Base-by-base conservation (phyloP, 2,797 vertebrate species). In the Odontamblyopus rebecca region DNA sequence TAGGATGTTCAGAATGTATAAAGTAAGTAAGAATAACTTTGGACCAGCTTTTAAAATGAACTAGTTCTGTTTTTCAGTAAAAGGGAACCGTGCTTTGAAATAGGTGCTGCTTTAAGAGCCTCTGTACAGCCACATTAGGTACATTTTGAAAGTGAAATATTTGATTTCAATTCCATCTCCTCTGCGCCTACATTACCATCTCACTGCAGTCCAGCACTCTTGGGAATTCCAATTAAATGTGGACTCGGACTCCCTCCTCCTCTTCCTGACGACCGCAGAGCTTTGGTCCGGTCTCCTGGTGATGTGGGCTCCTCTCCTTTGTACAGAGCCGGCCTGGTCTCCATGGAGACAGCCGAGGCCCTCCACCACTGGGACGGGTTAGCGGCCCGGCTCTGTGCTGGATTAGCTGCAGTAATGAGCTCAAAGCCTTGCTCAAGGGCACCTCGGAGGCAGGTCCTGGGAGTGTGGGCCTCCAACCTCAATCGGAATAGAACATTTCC, bases 371-470 rank as follows among this genome's bases (percentile, higher is more conserved):
- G n/a, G 44, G 62, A 70, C n/a, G 2, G 18, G 12, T 26, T 38
- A 61, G 29, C 41, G 1, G 18, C 6, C 23, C 54, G 61, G 27
- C 50, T 64, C 2, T 51, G 51, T 6, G 50, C 57, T 67, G 32
- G 38, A 70, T 62, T 61, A 62, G 67, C 30, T 38, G 38, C 8
- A 44, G 30, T 59, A 69, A 70, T 63, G 71, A 71, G 62, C 62
- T 61, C 61, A 23, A 2, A 60, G 50, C 48, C 13, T 69, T 61
- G 19, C 44, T 64, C 54, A 68, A 74, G 44, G 68, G 29, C 60
- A 69, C 61, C 48, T 72, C 50, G 12, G 61, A 8, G 29, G 44
- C 27, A 41, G 23, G 2, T 67, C 29, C 27, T 66, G 26, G 15
- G 18, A 65, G 61, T 8, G 19, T 15, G 5, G 13, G 27, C 12